A percentile compares a stretch with the other conserved stretches of the same genome.
Evolutionary conservation across 1,140 invertebrate genomes (phyloP).

Genomic region (Heliconius congener): DNA sequence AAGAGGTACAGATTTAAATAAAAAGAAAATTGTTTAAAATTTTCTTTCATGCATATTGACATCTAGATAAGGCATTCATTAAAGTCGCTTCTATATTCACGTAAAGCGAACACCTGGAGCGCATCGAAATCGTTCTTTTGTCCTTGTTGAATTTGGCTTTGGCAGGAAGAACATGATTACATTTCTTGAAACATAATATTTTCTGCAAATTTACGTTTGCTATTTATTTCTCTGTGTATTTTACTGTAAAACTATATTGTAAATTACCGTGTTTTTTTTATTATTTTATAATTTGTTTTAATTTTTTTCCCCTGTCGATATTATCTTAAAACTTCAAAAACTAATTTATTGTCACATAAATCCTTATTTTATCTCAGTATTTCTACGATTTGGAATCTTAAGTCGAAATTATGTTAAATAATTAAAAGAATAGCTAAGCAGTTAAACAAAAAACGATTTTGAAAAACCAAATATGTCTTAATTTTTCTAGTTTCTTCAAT

Average conservation of each 20-base stretch:
- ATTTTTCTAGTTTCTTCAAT: no score
- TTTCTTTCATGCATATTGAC: not conserved
- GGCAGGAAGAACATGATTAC: constrained; percentile 32
- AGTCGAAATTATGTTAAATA: no score
- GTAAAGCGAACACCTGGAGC: constrained; percentile 34
- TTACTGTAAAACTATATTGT: not conserved
- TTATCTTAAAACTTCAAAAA: no score
- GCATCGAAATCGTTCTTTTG: constrained; percentile 37
- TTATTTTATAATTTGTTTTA: not conserved
- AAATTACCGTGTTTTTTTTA: not conserved
- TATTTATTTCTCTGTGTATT: constrained; percentile 17
- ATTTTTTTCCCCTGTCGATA: not conserved
- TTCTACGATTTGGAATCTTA: no score
- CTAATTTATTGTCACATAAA: no score
- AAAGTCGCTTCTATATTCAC: constrained; percentile 30
- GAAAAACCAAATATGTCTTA: no score
- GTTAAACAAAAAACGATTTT: no score
- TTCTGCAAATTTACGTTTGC: constrained; percentile 33
- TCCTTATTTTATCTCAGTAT: no score
- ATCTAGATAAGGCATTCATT: constrained; percentile 25
- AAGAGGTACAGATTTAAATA: no score
- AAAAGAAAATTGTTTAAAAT: not conserved
- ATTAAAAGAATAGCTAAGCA: no score
- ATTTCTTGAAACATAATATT: constrained; percentile 28
- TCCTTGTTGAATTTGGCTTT: constrained; percentile 35